Evolutionary conservation across 2,797 vertebrate genomes (phyloP), one percentile per base, ranked within the genome.

Genomic region (Loriculus beryllinus): DNA sequence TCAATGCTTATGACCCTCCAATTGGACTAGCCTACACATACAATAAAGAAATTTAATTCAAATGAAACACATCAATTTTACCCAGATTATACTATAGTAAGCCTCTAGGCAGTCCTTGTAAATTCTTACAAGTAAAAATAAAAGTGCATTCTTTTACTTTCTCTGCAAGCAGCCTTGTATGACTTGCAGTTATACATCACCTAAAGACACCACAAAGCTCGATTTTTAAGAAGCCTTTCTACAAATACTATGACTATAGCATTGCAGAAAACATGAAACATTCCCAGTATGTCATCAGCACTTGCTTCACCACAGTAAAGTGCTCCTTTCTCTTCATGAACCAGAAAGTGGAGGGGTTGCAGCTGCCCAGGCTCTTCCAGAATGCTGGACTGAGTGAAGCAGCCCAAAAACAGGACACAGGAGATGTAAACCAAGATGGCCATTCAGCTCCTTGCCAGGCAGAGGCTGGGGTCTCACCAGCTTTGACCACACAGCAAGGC

Each of bases 21-120:
- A 16, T 23, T 82, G 20, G n/a, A n/a, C 63, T 79, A 75, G 51
- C 40, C 29, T 86, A 75, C 12, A 64, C 21, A 91, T 49, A 89
- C 29, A 94, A 89, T 70, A 72, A 59, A 47, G 42, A 89, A 57
- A 94, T 78, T 45, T 82, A 82, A 91, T 80, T 94, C 51, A 33
- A 93, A 77, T 64, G 70, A 87, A 93, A 80, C 47, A 64, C 28
- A 87, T 29, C 7, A 7, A n/a, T 87, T 92, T 91, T 49, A 75
- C 64, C 62, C 42, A 65, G 52, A 54, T 88, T 86, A 82, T 19
- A 52, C 22, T 71, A 52, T 1, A 68, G 47, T 39, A 93, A 42
- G 57, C 48, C 84, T 87, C 45, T 49, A 87, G 48, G 57, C 48
- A 83, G 31, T 10, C 33, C 29, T 14, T 29, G 18, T 29, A 52